Evolutionary conservation across 2,888 invertebrate species (phyloP), one percentile per base, ranked within the genome.

Genomic region (Pteria penguin): DNA sequence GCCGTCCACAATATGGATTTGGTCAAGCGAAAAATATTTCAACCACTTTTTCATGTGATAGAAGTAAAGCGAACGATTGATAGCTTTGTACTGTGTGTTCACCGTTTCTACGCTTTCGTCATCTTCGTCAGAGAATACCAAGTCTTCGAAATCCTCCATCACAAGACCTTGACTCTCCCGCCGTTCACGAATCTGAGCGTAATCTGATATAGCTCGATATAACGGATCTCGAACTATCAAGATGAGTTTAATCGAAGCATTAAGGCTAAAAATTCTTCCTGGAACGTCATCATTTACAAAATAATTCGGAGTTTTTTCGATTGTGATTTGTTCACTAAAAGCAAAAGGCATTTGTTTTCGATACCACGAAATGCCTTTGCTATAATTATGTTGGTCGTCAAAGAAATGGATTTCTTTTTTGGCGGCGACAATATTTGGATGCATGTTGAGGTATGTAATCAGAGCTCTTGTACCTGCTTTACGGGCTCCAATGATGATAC

Each of bases 241-340:
- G 79, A 99, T 94, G 76, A 99, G 93, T 86, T 97, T 83, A 31
- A 97, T 95, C 89, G 96, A 96, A 2, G 96, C 95, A 93, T 98
- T 98, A 97, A 98, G 97, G 73, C 96, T 96, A 85, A 96, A 94
- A 65, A 99, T 97, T 81, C 98, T 94, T 93, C 97, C 96, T 8
- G 98, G 98, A 32, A 97, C 98, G 94, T 96, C 96, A 5, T 96
- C 96, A 75, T 97, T 97, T 54, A 98, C 96, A 93, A 98, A 98
- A 93, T 99, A 99, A 88, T 97, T 97, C 8, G 98, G 98, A 86
- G 97, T 98, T 93, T 99, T 99, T 93, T 99, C 98, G 87, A 98
- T 96, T 73, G 97, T 97, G 83, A 98, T 95, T 92, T 98, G 97
- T 54, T 96, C 96, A 81, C 95, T 95, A 92, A 96, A 96, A 0